phyloP scores from a whole-genome alignment of 1,140 invertebrate species.

The Campodea augens region DNA sequence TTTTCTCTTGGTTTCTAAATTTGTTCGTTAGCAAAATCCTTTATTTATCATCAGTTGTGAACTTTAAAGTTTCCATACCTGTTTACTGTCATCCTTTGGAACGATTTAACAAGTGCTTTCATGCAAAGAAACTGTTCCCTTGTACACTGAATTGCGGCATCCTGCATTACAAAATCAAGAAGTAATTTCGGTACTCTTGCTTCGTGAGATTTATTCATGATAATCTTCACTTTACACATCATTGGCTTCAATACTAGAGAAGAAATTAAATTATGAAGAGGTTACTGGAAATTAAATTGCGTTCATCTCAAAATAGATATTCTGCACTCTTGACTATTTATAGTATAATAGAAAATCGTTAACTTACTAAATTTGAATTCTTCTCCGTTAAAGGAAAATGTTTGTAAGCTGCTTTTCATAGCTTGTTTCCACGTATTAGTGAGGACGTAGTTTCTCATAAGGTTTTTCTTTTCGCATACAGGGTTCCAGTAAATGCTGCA shows the following conservation, averaged over 20 bases:
- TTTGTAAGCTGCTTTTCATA: conserved; percentile 50
- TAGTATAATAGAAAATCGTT: conserved; percentile 6
- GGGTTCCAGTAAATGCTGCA: conserved; percentile 60
- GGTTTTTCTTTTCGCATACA: conserved; percentile 16
- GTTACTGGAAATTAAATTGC: too few relatives aligned
- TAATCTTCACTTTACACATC: conserved; percentile 57
- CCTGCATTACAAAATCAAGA: conserved; percentile 53
- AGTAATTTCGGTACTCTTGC: conserved; percentile 47
- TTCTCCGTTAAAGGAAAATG: conserved; percentile 50
- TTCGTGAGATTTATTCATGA: conserved; percentile 50
- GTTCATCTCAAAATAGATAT: too few relatives aligned
- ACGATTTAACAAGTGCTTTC: conserved; percentile 39
- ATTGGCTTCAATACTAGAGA: conserved; percentile 46
- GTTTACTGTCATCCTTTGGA: conserved; percentile 44
- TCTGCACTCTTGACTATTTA: too few relatives aligned
- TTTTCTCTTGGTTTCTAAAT: not conserved
- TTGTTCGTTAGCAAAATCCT: not conserved
- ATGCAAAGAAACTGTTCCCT: conserved; percentile 52
- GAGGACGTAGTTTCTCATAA: conserved; percentile 27
- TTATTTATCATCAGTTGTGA: too few relatives aligned
- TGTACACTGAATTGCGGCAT: conserved; percentile 50
- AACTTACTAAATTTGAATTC: conserved; percentile 54
- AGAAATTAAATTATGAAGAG: conserved; percentile 16
- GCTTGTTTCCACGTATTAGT: conserved; percentile 37
- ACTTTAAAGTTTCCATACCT: too few relatives aligned